Percentiles rank a stretch among this genome's conserved stretches.
Evolutionary conservation across 1,140 invertebrate species (phyloP).

Genomic region (Ditylenchus dipsaci): DNA sequence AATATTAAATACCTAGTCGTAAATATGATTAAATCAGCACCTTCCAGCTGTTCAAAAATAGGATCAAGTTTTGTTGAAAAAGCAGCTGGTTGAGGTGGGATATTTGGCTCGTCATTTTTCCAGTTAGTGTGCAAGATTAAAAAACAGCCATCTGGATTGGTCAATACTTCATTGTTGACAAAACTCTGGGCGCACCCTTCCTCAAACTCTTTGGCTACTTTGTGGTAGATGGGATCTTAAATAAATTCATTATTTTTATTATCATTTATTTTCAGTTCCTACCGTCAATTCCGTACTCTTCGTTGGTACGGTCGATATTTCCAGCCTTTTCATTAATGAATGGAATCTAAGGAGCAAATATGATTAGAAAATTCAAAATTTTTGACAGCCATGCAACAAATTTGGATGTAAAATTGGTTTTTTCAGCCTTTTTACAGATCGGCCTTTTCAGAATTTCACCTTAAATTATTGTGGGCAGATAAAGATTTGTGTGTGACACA

Average conservation of each 20-base stretch:
- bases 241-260: too few species aligned
- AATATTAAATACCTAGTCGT: neutral
- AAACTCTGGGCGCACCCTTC: constrained; percentile 16
- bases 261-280: too few species aligned
- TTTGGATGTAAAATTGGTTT: too few species aligned
- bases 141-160: constrained; percentile 9
- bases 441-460: too few species aligned
- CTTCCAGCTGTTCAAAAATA: constrained; percentile 2
- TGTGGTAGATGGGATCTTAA: constrained; percentile 14
- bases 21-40: neutral
- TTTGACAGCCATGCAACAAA: too few species aligned
- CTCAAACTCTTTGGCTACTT: constrained; percentile 13
- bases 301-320: neutral
- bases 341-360: neutral
- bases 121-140: constrained; percentile 15
- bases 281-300: constrained; percentile 12
- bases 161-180: constrained; percentile 14
- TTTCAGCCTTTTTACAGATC: too few species aligned
- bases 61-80: neutral
- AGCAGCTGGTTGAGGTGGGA: neutral
- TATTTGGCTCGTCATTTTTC: constrained; percentile 10
- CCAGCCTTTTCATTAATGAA: neutral
- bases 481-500: too few species aligned
- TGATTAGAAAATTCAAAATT: too few species aligned
- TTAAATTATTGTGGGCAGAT: too few species aligned